These are phyloP conservation scores for Petaurus breviceps DNA, from an alignment of 2,113 vertebrate genomes.

Conservation along the genomic window DNA sequence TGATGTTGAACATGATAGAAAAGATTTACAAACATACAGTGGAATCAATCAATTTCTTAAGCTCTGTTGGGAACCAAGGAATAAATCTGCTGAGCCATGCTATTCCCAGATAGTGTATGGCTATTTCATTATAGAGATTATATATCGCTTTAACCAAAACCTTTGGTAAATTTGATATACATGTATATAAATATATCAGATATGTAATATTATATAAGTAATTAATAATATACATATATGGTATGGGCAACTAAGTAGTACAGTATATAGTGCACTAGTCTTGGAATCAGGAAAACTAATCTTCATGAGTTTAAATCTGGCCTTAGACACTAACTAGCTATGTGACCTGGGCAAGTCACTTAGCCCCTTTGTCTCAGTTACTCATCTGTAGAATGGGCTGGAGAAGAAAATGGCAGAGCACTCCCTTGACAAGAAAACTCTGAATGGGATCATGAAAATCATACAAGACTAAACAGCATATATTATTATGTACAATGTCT, in stretches of 20 bases:
- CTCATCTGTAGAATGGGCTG: no score
- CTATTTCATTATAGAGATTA: not conserved
- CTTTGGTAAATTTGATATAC: not conserved
- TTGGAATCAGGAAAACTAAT: no score
- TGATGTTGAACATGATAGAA: not conserved
- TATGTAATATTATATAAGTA: not conserved
- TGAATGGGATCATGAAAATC: no score
- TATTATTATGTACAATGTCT: no score
- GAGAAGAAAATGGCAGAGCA: no score
- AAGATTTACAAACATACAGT: not conserved
- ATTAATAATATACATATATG: not conserved
- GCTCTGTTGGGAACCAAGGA: not conserved
- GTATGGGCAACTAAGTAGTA: not conserved
- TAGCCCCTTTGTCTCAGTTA: no score
- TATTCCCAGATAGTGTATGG: not conserved
- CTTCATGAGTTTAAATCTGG: no score
- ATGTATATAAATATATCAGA: not conserved
- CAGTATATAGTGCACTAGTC: no score
- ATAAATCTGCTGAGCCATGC: not conserved
- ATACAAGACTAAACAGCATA: no score
- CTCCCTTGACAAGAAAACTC: no score
- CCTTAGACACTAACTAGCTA: no score
- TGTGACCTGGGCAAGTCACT: no score
- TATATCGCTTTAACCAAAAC: not conserved
- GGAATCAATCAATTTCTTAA: not conserved